Base-by-base conservation (phyloP, 2,888 invertebrate species). In the Tromatobia lineatoria region DNA sequence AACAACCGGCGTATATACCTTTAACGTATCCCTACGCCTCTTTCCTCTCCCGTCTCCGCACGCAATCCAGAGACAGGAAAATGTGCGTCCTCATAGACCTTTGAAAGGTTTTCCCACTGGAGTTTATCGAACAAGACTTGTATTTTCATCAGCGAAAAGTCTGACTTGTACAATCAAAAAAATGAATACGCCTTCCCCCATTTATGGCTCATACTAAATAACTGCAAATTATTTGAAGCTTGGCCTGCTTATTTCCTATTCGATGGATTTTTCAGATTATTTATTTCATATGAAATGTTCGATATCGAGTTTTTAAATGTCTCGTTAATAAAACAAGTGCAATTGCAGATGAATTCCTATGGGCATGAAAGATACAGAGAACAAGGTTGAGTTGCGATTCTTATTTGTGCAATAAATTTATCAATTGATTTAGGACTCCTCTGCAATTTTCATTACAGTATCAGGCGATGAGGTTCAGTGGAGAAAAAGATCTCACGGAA, bases 81-180 rank as follows among this genome's bases (percentile, higher is more conserved):
- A 79, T 73, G 79, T 64, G 80, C 80, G 57, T 77, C 69, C 80
- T 77, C 81, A 79, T 76, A 82, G 66, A 69, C 71, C 80, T 80
- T 70, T 82, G 77, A 29, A 75, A 81, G 64, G 77, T 77, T 15
- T 74, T 7, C 77, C 80, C 79, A 59, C 70, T 15, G 64, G 81
- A 54, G 74, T 78, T 84, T 74, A 70, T 84, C 64, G 64, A 75
- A 69, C 77, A 66, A 70, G 78, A 61, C 18, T 20, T 42, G 74
- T 69, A 64, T 42, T 54, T 54, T 80, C 76, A 47, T 52, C 61
- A 66, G 50, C 34, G 20, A 47, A 73, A 73, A 77, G 29, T 71
- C 45, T 54, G 45, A n/a, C 18, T 15, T 71, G 54, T 47, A 23
- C 11, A 61, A 38, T 77, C 20, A 71, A 69, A 76, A 73, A n/a